Base-by-base conservation (phyloP, 2,113 vertebrate genomes). In the Thomomys bottae region DNA sequence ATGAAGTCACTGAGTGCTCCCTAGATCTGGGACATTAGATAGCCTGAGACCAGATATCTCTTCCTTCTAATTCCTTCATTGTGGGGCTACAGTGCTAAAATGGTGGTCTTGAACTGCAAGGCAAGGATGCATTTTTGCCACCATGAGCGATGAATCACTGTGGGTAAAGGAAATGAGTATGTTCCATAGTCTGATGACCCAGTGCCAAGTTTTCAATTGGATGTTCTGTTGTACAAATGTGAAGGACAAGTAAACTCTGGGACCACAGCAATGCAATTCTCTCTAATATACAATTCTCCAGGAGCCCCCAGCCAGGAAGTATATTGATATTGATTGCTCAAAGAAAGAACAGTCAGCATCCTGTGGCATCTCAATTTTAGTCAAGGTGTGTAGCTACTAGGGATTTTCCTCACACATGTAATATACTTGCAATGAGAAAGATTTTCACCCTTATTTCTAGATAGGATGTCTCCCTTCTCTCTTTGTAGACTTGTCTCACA, bases 91-190 rank as follows among this genome's bases (percentile, higher is more conserved):
- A n/a, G 20, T 38, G 4, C 1, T 21, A 36, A 70, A 61, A 11
- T 28, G 11, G 26, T 59, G 57, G 57, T 42, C 8, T 5, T 8
- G 49, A 54, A 17, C 12, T 61, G 23, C 12, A 36, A 2, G 36
- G 6, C 17, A 24, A 34, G 34, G 59, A 45, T 79, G 21, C 3
- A 64, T 20, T 64, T 83, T 54, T 57, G 5, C 38, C 32, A 40
- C 3, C 4, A 11, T 64, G 14, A 24, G 26, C 63, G 23, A 73
- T 57, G 2, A 4, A 14, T 23, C 1, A 3, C 2, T 21, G 2
- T 8, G 30, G 6, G 23, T 2, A 36, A 64, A 61, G 8, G 8
- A n/a, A 72, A 6, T 57, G 38, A 34, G 64, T 32, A 14, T 12
- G 6, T 11, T 6, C 0, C 26, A 34, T 76, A 45, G 73, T 45